Evolutionary conservation across 2,113 vertebrate genomes (phyloP).

Genomic region (Leuciscus idus): DNA sequence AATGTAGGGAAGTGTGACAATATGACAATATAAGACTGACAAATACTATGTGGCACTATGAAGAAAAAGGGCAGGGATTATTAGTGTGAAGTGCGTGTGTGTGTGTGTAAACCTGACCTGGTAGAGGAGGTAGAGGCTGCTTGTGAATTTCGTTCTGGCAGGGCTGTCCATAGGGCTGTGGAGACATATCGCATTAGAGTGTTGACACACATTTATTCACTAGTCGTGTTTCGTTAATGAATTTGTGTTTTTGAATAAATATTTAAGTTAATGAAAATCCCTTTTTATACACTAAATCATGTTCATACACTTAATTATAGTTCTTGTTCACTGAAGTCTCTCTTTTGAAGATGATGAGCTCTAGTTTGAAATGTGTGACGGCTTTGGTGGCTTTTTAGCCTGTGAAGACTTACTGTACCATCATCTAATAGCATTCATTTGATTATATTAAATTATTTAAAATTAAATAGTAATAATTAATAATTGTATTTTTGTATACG

Average conservation of each 20-base stretch:
- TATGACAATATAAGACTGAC: background rate
- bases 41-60: slow-evolving; percentile 13
- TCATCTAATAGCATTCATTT: background rate
- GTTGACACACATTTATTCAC: background rate
- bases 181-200: slow-evolving; percentile 53
- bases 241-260: background rate
- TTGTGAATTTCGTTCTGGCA: slow-evolving; percentile 81
- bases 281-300: background rate
- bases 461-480: background rate
- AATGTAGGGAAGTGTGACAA: background rate
- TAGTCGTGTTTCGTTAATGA: background rate
- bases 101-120: slow-evolving; percentile 68
- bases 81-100: background rate
- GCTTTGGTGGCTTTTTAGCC: background rate
- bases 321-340: background rate
- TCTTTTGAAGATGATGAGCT: background rate
- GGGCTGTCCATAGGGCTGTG: slow-evolving; percentile 79
- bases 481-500: background rate
- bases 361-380: background rate
- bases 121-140: slow-evolving; percentile 79
- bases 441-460: background rate
- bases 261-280: background rate
- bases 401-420: background rate
- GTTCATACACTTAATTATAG: background rate
- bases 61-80: background rate